Evolutionary conservation across 2,113 vertebrate genomes (phyloP).

Genomic region (Periophthalmus modestus): DNA sequence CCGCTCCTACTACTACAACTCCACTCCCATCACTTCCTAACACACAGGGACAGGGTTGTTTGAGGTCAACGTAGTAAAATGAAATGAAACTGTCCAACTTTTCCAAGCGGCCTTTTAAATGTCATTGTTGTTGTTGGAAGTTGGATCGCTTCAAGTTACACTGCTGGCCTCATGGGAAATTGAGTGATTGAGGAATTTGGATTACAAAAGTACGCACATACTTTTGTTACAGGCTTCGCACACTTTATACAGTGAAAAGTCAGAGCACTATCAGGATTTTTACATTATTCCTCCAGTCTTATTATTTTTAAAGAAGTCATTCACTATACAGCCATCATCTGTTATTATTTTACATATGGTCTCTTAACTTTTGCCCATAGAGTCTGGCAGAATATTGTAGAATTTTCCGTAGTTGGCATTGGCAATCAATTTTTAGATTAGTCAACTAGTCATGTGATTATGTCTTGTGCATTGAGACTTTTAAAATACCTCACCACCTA

Average conservation of each 20-base stretch:
- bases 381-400: too few relatives aligned
- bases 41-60: constrained; percentile 1
- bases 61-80: neutral
- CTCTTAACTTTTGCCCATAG: too few relatives aligned
- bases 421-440: too few relatives aligned
- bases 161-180: constrained; percentile 27
- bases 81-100: neutral
- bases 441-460: too few relatives aligned
- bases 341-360: too few relatives aligned
- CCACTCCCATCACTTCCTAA: constrained; percentile 7
- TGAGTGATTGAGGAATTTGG: neutral
- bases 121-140: constrained; percentile 18
- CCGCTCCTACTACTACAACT: constrained; percentile 21
- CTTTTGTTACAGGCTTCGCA: constrained; percentile 13
- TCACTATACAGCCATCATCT: too few relatives aligned
- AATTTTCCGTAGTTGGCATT: too few relatives aligned
- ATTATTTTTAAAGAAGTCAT: too few relatives aligned
- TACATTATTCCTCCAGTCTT: constrained; percentile 4
- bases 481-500: too few relatives aligned
- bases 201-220: constrained; percentile 12
- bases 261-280: too few relatives aligned
- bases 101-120: neutral
- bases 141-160: constrained; percentile 30
- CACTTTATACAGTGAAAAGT: constrained; percentile 30
- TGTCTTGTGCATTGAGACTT: too few relatives aligned